These are phyloP conservation scores for Euphydryas editha DNA, from an alignment of 2,888 invertebrate species.

Conservation along the genomic window DNA sequence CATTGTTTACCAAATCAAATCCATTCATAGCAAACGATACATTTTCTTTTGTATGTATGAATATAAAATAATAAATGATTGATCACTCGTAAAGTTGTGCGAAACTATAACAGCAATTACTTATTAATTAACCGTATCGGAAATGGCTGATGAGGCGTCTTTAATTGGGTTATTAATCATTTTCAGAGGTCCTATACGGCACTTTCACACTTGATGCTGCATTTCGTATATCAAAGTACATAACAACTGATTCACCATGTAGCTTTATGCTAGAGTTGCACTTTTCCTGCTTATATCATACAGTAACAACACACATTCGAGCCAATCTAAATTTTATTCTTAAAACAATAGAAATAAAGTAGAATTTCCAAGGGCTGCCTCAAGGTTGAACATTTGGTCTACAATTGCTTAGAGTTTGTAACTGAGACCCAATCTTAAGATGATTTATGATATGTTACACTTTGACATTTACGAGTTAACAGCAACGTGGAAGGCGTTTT, in stretches of 20 bases:
- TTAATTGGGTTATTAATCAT: slow-evolving; percentile 81
- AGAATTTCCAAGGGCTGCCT: slow-evolving; percentile 41
- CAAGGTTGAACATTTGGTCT: slow-evolving; percentile 53
- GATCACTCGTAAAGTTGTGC: slow-evolving; percentile 29
- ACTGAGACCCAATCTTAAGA: slow-evolving; percentile 79
- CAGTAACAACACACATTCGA: slow-evolving; percentile 43
- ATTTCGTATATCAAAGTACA: slow-evolving; percentile 64
- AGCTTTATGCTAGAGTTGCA: slow-evolving; percentile 70
- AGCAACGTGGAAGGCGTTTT: slow-evolving; percentile 76
- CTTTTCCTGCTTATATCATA: slow-evolving; percentile 50
- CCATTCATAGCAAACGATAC: slow-evolving; percentile 11
- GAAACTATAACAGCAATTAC: slow-evolving; percentile 48
- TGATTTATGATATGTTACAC: slow-evolving; percentile 81
- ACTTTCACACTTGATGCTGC: slow-evolving; percentile 49
- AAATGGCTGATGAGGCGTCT: slow-evolving; percentile 64
- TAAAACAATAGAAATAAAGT: slow-evolving; percentile 40
- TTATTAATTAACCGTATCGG: slow-evolving; percentile 59
- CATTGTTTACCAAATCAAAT: slow-evolving; percentile 4
- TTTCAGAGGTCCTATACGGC: slow-evolving; percentile 47
- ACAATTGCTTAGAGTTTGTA: slow-evolving; percentile 62
- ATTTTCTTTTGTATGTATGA: slow-evolving; percentile 29
- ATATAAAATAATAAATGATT: slow-evolving; percentile 32
- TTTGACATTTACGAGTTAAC: slow-evolving; percentile 82
- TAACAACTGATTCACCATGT: slow-evolving; percentile 75
- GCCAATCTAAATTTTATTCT: slow-evolving; percentile 43